Base-by-base conservation (phyloP, 2,113 vertebrate species). In the Syngnathus typhle region DNA sequence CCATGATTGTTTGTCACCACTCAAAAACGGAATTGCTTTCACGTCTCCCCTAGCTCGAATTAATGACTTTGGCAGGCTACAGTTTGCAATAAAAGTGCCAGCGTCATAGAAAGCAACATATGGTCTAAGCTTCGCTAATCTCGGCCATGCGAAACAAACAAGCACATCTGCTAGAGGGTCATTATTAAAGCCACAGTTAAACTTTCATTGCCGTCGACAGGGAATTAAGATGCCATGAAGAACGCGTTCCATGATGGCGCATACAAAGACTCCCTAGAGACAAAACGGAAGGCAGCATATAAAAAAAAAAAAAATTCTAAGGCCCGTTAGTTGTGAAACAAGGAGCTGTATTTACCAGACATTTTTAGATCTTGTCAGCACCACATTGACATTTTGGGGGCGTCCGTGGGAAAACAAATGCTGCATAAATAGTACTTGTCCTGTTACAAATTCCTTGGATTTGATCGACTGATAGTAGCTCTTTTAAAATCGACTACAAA, bases 191-290 rank as follows among this genome's bases (percentile, higher is more conserved):
- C 58, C 76, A 51, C 54, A 51, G 72, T 55, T 63, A 67, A 65
- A 44, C 37, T 67, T 63, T 67, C 73, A 77, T 51, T 65, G 27
- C 67, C 65, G 47, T 68, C 27, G 64, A 66, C 60, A 65, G 82
- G 81, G 85, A 88, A 84, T 77, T 69, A 78, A 80, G 81, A 67
- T 67, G 52, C 52, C 64, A 73, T 43, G 68, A 78, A 69, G 60
- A 77, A 70, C 75, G 21, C 19, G 41, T 65, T 67, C 52, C 43
- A 71, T 47, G 51, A 10, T 61, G 67, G 55, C 65, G 65, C 41
- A 65, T 63, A 19, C n/a, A 60, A 55, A 64, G 62, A 43, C 32
- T 63, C 73, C 55, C 60, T 23, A 0, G 43, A 78, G 46, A 77
- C 41, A 51, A 41, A 67, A 44, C 72, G 69, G 61, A 72, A 68